Percentiles rank a stretch among this genome's conserved stretches.
Evolutionary conservation across 2,797 vertebrate species (phyloP).

Genomic region (Lutjanus campechanus): DNA sequence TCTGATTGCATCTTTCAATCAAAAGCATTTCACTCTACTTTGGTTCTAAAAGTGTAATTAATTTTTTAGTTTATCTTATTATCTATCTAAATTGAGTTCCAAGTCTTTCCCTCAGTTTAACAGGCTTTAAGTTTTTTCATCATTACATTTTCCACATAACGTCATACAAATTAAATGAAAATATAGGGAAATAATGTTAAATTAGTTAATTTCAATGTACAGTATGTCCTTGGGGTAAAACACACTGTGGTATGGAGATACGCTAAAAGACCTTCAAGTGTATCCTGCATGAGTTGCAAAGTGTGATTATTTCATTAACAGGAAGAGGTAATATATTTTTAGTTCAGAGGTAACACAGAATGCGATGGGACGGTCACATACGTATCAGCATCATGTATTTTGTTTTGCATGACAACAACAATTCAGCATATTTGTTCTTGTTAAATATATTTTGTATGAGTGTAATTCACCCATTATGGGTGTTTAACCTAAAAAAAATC

Average conservation of each 20-base stretch:
- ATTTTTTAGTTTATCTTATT: constrained; percentile 56
- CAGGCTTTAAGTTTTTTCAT: constrained; percentile 19
- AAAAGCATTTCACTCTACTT: constrained; percentile 35
- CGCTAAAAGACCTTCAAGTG: not conserved
- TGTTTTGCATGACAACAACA: not conserved
- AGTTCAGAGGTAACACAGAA: not conserved
- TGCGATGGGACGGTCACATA: not conserved
- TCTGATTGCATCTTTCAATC: constrained; percentile 55
- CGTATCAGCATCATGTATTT: not conserved
- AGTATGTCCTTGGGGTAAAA: constrained; percentile 7
- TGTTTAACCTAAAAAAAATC: not conserved
- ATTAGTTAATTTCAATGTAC: constrained; percentile 20
- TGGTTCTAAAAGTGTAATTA: constrained; percentile 55
- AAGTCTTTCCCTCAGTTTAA: constrained; percentile 25
- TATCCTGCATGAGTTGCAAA: not conserved
- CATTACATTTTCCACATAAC: constrained; percentile 33
- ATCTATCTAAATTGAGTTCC: constrained; percentile 62
- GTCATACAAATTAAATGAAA: constrained; percentile 50
- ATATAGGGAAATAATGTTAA: constrained; percentile 15
- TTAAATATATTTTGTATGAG: not conserved
- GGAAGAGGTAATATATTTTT: not conserved
- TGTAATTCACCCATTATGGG: not conserved
- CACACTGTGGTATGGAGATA: not conserved
- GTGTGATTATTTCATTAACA: not conserved
- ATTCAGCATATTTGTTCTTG: not conserved